Base-by-base conservation (phyloP, 2,888 invertebrate species). In the Amiota minor region DNA sequence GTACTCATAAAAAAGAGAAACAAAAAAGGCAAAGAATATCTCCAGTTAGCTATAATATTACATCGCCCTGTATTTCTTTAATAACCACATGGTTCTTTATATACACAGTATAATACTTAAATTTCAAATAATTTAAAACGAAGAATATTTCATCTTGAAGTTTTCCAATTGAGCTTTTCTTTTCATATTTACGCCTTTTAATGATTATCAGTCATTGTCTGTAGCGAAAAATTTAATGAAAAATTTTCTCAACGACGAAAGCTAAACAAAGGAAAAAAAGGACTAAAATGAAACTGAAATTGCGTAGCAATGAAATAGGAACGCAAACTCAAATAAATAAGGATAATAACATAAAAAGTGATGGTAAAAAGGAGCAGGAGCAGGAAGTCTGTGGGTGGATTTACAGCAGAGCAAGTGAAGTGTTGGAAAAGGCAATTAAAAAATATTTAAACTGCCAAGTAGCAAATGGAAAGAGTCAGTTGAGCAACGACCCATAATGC, bases 371-470 rank as follows among this genome's bases (percentile, higher is more conserved):
- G 49, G 72, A 18, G 69, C 3, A 53, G 53, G 68, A 74, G 68
- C 73, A 77, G 35, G 14, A 23, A 45, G 35, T 35, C 53, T 35
- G 35, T 35, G 35, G 35, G 35, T 35, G 35, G 35, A 10, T 53
- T 53, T 16, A 49, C 69, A 59, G 67, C 71, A 59, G 59, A 62
- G 64, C 18, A 18, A 14, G 35, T 35, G 11, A 20, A 16, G 18
- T 20, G 55, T 9, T 56, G 61, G 18, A 79, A 79, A 80, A 78
- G 81, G 81, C 87, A 88, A 87, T 88, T 87, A 87, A 88, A 87
- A 87, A 86, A 85, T 88, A 85, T 88, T 87, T 88, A 83, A 87
- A 82, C 79, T 80, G 80, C 81, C 81, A 81, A 80, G 78, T 73
- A 75, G 79, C 74, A n/a, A 72, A 73, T 61, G 59, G 64, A 12